These are phyloP conservation scores for Actinemys pallida DNA, from an alignment of 2,113 vertebrate species.

Conservation along the genomic window DNA sequence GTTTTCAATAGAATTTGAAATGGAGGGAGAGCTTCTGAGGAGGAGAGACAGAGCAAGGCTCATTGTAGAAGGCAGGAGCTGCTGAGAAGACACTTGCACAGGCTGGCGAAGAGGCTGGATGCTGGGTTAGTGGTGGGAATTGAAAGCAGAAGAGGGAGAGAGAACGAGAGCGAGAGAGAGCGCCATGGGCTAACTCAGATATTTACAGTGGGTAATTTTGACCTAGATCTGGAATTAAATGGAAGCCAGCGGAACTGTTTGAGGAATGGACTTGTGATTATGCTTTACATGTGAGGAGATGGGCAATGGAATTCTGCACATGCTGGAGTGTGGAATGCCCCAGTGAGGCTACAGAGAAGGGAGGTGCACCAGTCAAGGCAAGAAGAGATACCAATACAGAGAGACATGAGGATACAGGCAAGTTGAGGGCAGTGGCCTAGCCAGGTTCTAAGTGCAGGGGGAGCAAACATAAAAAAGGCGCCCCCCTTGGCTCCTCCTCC, in stretches of 20 bases:
- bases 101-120: background rate
- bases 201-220: background rate
- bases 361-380: background rate
- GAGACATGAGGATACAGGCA: background rate
- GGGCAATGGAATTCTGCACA: accelerated
- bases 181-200: background rate
- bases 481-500: no score
- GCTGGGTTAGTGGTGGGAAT: background rate
- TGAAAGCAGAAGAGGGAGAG: background rate
- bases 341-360: accelerated
- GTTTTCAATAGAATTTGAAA: slow-evolving; percentile 55
- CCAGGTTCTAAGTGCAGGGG: no score
- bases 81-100: background rate
- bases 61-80: background rate
- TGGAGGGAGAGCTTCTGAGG: slow-evolving; percentile 40
- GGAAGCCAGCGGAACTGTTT: background rate
- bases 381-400: background rate
- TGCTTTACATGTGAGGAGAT: background rate
- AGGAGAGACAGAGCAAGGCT: background rate
- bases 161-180: background rate
- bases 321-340: accelerated
- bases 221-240: background rate
- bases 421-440: background rate
- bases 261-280: accelerated
- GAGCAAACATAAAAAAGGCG: no score